A percentile compares a stretch with the other conserved stretches of the same genome.
These are phyloP conservation scores for Microcebus ravelobensis DNA, from an alignment of 2,113 vertebrate genomes.

Conservation along the genomic window DNA sequence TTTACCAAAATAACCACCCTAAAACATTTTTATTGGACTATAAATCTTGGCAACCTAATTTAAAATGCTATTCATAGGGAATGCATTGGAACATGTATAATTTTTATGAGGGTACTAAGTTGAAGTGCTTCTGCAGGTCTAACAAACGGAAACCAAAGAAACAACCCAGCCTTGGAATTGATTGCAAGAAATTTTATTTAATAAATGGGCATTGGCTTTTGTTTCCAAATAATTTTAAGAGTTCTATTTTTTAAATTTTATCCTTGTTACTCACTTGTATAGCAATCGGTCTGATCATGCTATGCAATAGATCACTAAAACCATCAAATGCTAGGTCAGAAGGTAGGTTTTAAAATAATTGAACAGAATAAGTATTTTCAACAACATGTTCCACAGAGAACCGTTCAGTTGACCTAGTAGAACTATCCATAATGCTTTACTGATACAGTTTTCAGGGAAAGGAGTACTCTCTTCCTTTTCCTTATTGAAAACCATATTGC, in stretches of 20 bases:
- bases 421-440: neutral
- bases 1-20: neutral
- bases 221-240: neutral
- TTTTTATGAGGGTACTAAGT: neutral
- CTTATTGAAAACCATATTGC: neutral
- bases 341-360: neutral
- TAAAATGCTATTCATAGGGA: neutral
- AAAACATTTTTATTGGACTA: neutral
- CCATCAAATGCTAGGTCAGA: neutral
- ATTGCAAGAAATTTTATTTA: neutral
- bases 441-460: neutral
- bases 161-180: constrained; percentile 18
- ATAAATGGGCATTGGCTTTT: neutral
- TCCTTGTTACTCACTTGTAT: neutral
- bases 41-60: neutral
- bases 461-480: neutral
- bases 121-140: neutral
- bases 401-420: neutral
- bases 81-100: neutral
- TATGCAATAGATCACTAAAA: neutral
- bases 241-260: neutral
- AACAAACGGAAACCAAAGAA: neutral
- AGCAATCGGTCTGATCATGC: neutral
- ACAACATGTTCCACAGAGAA: neutral
- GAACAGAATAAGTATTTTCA: neutral